Percentiles rank a stretch among this genome's conserved stretches.
Conservation (phyloP, 1,140 invertebrate genomes). For the Anadara kagoshimensis region DNA sequence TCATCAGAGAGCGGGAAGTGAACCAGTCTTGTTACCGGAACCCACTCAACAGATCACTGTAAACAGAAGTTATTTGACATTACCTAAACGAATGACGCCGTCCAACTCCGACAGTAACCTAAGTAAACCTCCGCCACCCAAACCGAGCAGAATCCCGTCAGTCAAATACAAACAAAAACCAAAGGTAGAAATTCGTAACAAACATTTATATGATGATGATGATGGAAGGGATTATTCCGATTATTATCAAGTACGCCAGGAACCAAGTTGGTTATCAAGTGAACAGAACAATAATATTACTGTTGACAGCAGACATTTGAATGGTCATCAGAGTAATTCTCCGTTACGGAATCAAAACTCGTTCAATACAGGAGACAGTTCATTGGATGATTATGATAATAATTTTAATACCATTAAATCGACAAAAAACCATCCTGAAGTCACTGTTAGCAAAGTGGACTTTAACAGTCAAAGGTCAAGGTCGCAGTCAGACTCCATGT, state of each 20-base stretch:
- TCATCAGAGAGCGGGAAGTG: slow-evolving; percentile 75
- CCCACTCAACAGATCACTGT: slow-evolving; percentile 6
- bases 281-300: not conserved
- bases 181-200: slow-evolving; percentile 56
- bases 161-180: slow-evolving; percentile 66
- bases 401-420: slow-evolving; percentile 51
- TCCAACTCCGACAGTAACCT: slow-evolving; percentile 66
- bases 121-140: slow-evolving; percentile 79
- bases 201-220: slow-evolving; percentile 64
- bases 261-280: slow-evolving; percentile 60
- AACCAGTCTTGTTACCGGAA: slow-evolving; percentile 74
- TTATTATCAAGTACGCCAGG: slow-evolving; percentile 63
- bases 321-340: not conserved
- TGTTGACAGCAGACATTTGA: not conserved
- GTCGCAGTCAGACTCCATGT: slow-evolving; percentile 44
- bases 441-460: slow-evolving; percentile 11
- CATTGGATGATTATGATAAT: slow-evolving; percentile 53
- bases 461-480: slow-evolving; percentile 24
- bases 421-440: slow-evolving; percentile 16
- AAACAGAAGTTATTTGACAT: slow-evolving; percentile 25
- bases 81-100: slow-evolving; percentile 23
- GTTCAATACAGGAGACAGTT: slow-evolving; percentile 9
- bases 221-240: slow-evolving; percentile 69
- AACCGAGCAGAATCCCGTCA: slow-evolving; percentile 81
- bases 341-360: slow-evolving; percentile 11